Evolutionary conservation across 2,113 vertebrate species (phyloP).

Genomic region (Nesospiza acunhae): DNA sequence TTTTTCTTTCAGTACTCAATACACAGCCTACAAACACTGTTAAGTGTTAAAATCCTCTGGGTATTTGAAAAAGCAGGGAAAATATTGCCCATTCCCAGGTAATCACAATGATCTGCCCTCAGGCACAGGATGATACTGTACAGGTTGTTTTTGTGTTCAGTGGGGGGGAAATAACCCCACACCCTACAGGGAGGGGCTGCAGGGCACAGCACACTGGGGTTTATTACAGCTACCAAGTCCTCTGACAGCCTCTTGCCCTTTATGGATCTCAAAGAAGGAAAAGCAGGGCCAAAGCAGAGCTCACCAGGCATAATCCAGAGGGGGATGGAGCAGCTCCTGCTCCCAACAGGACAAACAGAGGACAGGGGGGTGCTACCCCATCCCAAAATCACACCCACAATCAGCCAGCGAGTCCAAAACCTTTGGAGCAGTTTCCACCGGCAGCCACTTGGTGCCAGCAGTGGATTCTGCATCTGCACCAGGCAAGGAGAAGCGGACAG

Average conservation of each 20-base stretch:
- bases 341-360: accelerated
- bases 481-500: accelerated
- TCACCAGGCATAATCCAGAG: accelerated
- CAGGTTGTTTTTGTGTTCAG: not conserved
- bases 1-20: not conserved
- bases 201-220: not conserved
- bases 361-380: accelerated
- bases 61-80: not conserved
- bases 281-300: accelerated
- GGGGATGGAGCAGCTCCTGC: accelerated
- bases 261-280: not conserved
- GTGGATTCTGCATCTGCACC: not conserved
- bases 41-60: not conserved
- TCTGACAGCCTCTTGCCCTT: not conserved
- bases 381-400: accelerated
- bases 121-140: accelerated
- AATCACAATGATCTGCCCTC: accelerated
- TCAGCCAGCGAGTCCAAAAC: accelerated
- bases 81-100: not conserved
- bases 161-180: accelerated
- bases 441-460: slow-evolving; percentile 60
- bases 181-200: not conserved
- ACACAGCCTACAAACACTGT: not conserved
- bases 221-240: not conserved
- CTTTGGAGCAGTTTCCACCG: not conserved